Conservation (phyloP, 2,797 vertebrate species). For the Chelon auratus region DNA sequence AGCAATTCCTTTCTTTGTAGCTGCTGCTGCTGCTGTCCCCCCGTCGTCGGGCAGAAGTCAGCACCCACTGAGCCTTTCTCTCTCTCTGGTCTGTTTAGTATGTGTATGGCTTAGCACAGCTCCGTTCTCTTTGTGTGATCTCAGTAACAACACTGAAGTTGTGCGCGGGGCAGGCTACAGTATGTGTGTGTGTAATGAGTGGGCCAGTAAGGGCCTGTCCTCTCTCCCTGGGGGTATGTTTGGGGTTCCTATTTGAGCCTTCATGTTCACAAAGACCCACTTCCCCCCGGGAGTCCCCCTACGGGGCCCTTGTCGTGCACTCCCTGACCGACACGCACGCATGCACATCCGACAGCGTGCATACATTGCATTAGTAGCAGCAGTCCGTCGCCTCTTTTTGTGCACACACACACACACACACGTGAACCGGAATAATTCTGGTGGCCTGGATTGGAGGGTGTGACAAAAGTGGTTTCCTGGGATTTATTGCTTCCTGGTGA, state of each 20-base stretch:
- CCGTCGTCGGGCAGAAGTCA: slow-evolving; percentile 38
- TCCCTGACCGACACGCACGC: slow-evolving; percentile 4
- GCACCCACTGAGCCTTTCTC: slow-evolving; percentile 8
- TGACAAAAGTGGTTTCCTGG: slow-evolving; percentile 61
- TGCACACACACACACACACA: slow-evolving; percentile 15
- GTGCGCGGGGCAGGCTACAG: slow-evolving; percentile 17
- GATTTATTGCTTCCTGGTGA: slow-evolving; percentile 76
- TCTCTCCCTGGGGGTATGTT: slow-evolving; percentile 39
- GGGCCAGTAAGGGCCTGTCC: slow-evolving; percentile 56
- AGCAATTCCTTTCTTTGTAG: slow-evolving; percentile 48
- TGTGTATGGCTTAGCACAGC: slow-evolving; percentile 31
- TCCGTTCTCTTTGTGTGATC: slow-evolving; percentile 44
- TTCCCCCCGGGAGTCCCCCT: slow-evolving; percentile 50
- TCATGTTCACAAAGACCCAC: slow-evolving; percentile 51
- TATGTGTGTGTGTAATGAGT: slow-evolving; percentile 21
- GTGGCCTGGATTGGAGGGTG: slow-evolving; percentile 42
- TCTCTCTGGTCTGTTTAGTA: slow-evolving; percentile 37
- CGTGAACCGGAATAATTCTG: slow-evolving; percentile 28
- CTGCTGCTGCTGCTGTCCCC: slow-evolving; percentile 21
- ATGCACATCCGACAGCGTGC: slow-evolving; percentile 11
- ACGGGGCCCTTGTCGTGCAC: slow-evolving; percentile 1
- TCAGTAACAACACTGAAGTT: slow-evolving; percentile 14
- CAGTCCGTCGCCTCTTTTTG: slow-evolving; percentile 10
- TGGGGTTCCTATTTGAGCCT: slow-evolving; percentile 44
- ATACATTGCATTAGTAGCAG: not conserved